These are phyloP conservation scores for Silurus aristotelis DNA, from an alignment of 2,797 vertebrate genomes.

Conservation along the genomic window DNA sequence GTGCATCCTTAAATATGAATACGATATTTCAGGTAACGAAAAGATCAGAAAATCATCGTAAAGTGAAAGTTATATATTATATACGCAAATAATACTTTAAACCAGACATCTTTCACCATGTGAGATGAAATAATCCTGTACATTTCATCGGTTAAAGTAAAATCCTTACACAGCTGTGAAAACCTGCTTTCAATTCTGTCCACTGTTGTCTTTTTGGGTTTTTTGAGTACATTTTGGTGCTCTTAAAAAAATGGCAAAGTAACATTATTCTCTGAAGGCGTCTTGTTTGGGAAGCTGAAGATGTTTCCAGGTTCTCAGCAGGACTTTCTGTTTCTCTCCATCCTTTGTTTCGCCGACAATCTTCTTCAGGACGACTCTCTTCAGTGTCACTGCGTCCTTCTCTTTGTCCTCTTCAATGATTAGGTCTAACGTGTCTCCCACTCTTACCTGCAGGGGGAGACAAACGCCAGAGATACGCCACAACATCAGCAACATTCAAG, in stretches of 20 bases:
- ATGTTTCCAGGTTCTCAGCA: constrained; percentile 87
- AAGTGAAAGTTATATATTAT: background rate
- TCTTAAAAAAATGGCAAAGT: background rate
- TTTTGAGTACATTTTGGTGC: background rate
- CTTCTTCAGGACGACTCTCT: constrained; percentile 83
- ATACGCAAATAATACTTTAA: background rate
- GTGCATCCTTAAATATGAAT: background rate
- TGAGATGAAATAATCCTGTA: background rate
- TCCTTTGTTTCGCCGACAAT: constrained; percentile 74
- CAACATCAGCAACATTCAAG: background rate
- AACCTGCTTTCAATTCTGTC: background rate
- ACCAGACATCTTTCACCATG: background rate
- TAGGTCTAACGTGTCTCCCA: constrained; percentile 88
- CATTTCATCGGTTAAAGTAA: background rate
- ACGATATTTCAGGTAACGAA: background rate
- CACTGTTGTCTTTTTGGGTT: background rate
- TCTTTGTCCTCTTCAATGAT: constrained; percentile 82
- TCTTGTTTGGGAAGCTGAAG: constrained; percentile 81
- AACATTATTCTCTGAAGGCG: constrained; percentile 63
- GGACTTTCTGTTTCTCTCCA: constrained; percentile 81
- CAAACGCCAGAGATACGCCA: background rate
- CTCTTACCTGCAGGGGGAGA: constrained; percentile 81
- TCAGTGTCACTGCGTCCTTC: constrained; percentile 79
- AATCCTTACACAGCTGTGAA: background rate
- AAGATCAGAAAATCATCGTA: too few species aligned